These are phyloP conservation scores for Hippolais icterina DNA, from an alignment of 2,113 vertebrate species.

Conservation along the genomic window DNA sequence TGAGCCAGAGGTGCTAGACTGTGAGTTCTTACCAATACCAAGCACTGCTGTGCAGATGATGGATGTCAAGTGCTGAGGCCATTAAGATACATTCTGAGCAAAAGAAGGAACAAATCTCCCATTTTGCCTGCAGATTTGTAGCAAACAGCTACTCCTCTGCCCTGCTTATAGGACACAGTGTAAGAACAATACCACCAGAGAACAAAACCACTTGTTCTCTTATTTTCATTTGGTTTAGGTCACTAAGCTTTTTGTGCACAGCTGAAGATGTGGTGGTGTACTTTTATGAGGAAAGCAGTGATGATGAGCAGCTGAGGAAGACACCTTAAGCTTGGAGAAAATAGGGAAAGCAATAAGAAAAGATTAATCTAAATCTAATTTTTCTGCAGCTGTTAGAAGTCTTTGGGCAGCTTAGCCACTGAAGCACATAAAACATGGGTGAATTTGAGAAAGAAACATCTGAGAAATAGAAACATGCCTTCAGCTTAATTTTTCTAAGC, in stretches of 20 bases:
- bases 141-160: not conserved
- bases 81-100: not conserved
- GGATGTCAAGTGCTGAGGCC: not conserved
- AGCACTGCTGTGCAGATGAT: not conserved
- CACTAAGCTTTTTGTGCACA: not conserved
- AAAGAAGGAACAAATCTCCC: not conserved
- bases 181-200: not conserved
- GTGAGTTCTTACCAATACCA: not conserved
- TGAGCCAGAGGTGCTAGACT: rapidly evolving
- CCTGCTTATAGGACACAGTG: not conserved
- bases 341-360: not conserved
- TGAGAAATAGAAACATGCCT: not conserved
- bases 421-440: not conserved
- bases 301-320: not conserved
- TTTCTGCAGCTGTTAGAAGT: conserved; percentile 21
- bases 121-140: not conserved
- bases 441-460: not conserved
- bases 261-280: not conserved
- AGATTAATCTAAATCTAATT: conserved; percentile 4
- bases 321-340: not conserved
- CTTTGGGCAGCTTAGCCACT: conserved; percentile 1
- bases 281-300: not conserved
- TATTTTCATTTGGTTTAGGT: not conserved
- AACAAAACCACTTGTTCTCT: not conserved
- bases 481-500: not conserved